phyloP scores from a whole-genome alignment of 2,888 invertebrate species.

The Pasiphila rectangulata region DNA sequence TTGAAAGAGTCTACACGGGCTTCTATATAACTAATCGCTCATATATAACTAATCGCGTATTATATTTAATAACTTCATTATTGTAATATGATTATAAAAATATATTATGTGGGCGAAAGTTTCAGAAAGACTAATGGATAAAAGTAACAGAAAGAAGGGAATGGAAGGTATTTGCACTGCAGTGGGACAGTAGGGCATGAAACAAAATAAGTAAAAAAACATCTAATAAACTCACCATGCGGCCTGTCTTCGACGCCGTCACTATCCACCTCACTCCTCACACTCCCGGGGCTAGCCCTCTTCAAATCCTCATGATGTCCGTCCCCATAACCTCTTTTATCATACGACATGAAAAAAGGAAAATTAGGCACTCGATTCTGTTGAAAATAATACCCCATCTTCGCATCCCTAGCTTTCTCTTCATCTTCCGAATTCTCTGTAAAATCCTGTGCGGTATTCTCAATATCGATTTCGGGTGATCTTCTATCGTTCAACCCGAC shows the following conservation, averaged over 20 bases:
- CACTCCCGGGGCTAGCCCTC: constrained; percentile 69
- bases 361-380: constrained; percentile 71
- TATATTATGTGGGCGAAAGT: no score
- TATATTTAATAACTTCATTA: no score
- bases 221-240: constrained; percentile 54
- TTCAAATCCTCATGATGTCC: constrained; percentile 63
- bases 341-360: constrained; percentile 75
- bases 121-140: no score
- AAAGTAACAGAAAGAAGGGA: no score
- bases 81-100: no score
- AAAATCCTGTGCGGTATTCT: constrained; percentile 67
- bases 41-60: no score
- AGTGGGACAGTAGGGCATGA: background rate
- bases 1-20: no score
- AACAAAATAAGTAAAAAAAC: constrained; percentile 4
- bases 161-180: background rate
- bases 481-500: constrained; percentile 69
- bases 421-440: constrained; percentile 64
- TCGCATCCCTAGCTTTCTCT: constrained; percentile 63
- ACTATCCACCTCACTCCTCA: constrained; percentile 71
- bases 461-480: constrained; percentile 74
- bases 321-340: constrained; percentile 59
- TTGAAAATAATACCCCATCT: constrained; percentile 71
- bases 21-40: no score
- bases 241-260: constrained; percentile 71